Evolutionary conservation across 2,888 invertebrate genomes (phyloP).

Genomic region (Tipula helvola): DNA sequence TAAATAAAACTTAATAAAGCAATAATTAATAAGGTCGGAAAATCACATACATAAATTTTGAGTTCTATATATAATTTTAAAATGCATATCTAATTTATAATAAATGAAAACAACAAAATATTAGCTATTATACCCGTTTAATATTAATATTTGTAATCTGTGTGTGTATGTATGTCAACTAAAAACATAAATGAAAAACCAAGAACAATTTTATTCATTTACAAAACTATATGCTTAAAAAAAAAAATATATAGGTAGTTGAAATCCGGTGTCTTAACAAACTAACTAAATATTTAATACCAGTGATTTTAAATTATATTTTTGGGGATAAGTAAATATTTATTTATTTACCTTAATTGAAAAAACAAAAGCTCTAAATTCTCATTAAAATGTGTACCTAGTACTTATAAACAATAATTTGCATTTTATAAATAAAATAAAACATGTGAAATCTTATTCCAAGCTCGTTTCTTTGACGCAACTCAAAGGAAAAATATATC

Average conservation of each 20-base stretch:
- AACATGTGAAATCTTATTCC: not conserved
- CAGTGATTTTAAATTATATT: not conserved
- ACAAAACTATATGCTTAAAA: not conserved
- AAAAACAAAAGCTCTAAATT: not conserved
- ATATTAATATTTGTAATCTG: not conserved
- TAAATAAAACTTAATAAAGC: not conserved
- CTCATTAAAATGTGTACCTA: not conserved
- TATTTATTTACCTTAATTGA: not conserved
- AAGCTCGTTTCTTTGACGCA: not conserved
- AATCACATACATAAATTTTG: not conserved
- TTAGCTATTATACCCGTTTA: not conserved
- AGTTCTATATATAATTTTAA: not conserved
- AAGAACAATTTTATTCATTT: not conserved
- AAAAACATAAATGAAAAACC: not conserved
- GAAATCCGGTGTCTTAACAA: not conserved
- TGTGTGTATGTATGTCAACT: not conserved
- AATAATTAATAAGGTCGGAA: not conserved
- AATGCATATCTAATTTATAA: not conserved
- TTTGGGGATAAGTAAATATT: not conserved
- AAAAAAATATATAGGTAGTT: not conserved
- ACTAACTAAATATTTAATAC: not conserved
- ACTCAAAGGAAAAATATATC: not conserved
- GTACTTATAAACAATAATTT: not conserved
- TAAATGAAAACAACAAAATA: not conserved
- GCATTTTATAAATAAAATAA: not conserved